Evolutionary conservation across 2,888 invertebrate species (phyloP), one percentile per base, ranked within the genome.

Genomic region (Aricia artaxerxes): DNA sequence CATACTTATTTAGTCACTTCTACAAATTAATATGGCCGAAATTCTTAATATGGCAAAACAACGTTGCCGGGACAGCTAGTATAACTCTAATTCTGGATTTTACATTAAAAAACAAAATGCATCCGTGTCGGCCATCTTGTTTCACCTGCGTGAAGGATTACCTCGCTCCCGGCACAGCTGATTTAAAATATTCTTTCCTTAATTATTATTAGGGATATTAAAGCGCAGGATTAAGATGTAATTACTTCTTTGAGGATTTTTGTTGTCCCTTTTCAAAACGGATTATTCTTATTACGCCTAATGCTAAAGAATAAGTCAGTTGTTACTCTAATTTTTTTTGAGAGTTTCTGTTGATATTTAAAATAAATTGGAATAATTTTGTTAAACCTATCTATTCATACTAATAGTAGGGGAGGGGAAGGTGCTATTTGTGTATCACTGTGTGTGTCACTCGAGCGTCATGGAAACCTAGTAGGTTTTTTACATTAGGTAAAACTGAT

Each of bases 171-270:
- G 35, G 35, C 35, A 11, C 64, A 85, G 86, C 87, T 85, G 84
- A 84, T 85, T 86, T 85, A 85, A 84, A 90, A 91, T 92, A 92
- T 90, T 85, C 85, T 86, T 35, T 86, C 78, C 73, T 82, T 88
- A 89, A 90, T 90, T 91, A 90, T 92, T 89, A 91, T 89, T 87
- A 89, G 85, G 86, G 88, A 89, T 90, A 91, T 91, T 90, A 90
- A 88, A 88, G 83, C 89, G 88, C 82, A 61, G 91, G 92, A 92
- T 93, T 92, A 91, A 86, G 87, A 82, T 88, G 88, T 91, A 91
- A 92, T 92, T 92, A 91, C 88, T 78, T 88, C 87, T 87, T 87
- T 86, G 87, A 85, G 79, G 78, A 83, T 83, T 82, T 83, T 84
- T 82, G 82, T 80, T 82, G 79, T 78, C 79, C 78, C 78, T 40